Evolutionary conservation across 2,797 vertebrate species (phyloP), one percentile per base, ranked within the genome.

Genomic region (Amblyraja radiata): DNA sequence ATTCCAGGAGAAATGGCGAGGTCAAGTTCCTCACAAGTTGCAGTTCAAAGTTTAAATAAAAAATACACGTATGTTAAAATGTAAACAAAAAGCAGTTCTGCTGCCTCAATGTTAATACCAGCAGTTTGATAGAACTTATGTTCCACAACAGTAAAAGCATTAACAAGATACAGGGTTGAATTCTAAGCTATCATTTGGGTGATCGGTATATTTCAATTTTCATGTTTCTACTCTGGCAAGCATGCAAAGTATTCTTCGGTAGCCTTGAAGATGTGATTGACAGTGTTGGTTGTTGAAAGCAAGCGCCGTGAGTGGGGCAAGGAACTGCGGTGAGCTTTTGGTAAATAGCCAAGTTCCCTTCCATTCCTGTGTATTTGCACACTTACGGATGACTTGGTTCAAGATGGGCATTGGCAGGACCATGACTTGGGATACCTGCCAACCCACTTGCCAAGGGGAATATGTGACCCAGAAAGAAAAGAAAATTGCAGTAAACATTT

Each of bases 221-320:
- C 54, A 14, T 28, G 10, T n/a, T 84, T 84, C 8, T 86, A 63
- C 13, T 63, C n/a, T 58, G 61, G 61, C 81, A 63, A 25, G 9
- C 54, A 84, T 54, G 63, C n/a, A 32, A 86, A 32, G 16, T 86
- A 32, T 86, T 86, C 81, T 58, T 84, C 83, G n/a, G 83, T 86
- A 86, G 13, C 28, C 58, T 14, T 8, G 28, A 63, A 86, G 63
- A 32, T 32, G 54, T 63, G 58, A 63, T 63, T 86, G 16, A 63
- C 28, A 86, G 54, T n/a, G 28, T 63, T 2, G n/a, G 58, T 65
- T 86, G 63, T 86, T 63, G 63, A 86, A 65, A 86, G 28, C 28
- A 86, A 14, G 58, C 13, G 7, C 6, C 8, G n/a, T 86, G 83
- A 86, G 10, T 86, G 54, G 54, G 61, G 58, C 63, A 61, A 61